Evolutionary conservation across 2,797 vertebrate species (phyloP).

Genomic region (Falco berigora): DNA sequence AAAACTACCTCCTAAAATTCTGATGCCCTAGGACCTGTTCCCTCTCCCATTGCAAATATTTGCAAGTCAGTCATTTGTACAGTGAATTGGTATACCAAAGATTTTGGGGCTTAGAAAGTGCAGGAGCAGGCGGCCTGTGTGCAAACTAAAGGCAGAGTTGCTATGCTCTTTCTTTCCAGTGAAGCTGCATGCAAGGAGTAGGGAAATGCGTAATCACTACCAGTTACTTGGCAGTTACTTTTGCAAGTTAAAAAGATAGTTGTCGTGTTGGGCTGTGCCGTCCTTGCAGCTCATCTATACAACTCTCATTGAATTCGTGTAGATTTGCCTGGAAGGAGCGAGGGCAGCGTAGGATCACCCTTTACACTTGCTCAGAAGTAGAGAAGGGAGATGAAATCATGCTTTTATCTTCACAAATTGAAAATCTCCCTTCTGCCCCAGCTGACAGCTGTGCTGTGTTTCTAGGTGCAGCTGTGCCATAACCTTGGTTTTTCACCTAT

Average conservation of each 20-base stretch:
- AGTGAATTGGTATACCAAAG: background rate
- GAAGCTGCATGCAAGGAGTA: background rate
- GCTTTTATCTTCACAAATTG: background rate
- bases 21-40: background rate
- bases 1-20: background rate
- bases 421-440: background rate
- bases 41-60: background rate
- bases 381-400: background rate
- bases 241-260: conserved; percentile 7
- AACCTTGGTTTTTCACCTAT: background rate
- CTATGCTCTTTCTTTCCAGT: conserved; percentile 3
- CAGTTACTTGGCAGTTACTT: conserved; percentile 27
- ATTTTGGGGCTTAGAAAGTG: background rate
- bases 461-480: background rate
- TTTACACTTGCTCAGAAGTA: background rate
- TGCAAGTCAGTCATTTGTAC: background rate
- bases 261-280: rapidly evolving
- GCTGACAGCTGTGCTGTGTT: background rate
- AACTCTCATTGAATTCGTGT: background rate
- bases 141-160: background rate
- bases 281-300: background rate
- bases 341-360: background rate
- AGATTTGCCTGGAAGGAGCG: background rate
- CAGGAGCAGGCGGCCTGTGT: background rate
- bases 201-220: conserved; percentile 34